A percentile compares a stretch with the other conserved stretches of the same genome.
phyloP scores from a whole-genome alignment of 2,797 vertebrate genomes.

The Chelmon rostratus region DNA sequence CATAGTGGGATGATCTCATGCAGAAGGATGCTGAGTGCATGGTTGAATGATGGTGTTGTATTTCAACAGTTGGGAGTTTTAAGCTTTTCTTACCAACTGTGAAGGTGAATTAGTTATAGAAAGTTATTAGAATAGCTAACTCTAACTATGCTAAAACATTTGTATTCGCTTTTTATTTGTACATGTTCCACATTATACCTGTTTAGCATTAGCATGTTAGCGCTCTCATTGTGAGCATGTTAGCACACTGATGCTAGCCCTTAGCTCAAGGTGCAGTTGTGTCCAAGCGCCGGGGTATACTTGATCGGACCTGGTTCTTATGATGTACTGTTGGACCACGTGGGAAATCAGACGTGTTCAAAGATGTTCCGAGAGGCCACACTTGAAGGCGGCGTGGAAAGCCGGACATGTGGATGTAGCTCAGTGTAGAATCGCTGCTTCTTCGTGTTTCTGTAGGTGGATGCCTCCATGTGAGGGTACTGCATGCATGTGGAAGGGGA shows the following conservation, averaged over 20 bases:
- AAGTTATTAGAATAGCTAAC: too few relatives aligned
- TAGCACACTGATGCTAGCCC: background rate
- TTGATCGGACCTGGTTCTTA: background rate
- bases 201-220: background rate
- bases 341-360: background rate
- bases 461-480: conserved; percentile 12
- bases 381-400: background rate
- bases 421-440: background rate
- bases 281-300: background rate
- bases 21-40: too few relatives aligned
- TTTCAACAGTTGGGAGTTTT: too few relatives aligned
- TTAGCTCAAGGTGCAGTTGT: background rate
- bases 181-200: background rate
- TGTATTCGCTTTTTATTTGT: background rate
- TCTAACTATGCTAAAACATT: background rate
- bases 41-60: too few relatives aligned
- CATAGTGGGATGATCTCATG: too few relatives aligned
- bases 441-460: too few relatives aligned
- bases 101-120: background rate
- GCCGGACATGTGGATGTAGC: background rate
- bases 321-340: background rate
- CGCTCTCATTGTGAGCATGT: background rate
- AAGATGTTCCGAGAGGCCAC: background rate
- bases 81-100: background rate
- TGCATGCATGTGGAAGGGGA: conserved; percentile 12